A percentile compares a stretch with the other conserved stretches of the same genome.
Evolutionary conservation across 2,888 invertebrate genomes (phyloP).

Genomic region (Tromatobia lineatoria): DNA sequence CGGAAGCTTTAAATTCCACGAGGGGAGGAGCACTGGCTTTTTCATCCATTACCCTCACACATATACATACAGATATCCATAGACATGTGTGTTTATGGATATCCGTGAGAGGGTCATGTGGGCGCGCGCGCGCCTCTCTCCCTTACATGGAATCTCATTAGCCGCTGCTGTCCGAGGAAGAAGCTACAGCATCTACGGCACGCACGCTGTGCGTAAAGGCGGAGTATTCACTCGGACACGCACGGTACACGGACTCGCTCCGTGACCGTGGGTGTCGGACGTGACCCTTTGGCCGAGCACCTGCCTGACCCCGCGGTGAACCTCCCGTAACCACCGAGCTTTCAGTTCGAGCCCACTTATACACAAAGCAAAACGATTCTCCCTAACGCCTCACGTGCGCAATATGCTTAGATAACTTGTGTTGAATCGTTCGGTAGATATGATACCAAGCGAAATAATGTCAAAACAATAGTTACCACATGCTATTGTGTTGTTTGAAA

Average conservation of each 20-base stretch:
- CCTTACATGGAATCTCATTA: slow-evolving; percentile 77
- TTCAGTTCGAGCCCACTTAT: slow-evolving; percentile 4
- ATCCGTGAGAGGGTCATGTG: slow-evolving; percentile 63
- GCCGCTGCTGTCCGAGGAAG: slow-evolving; percentile 62
- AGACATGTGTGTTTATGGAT: neutral
- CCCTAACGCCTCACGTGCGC: slow-evolving; percentile 75
- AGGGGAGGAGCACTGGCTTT: slow-evolving; percentile 23
- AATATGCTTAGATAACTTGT: slow-evolving; percentile 76
- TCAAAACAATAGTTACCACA: neutral
- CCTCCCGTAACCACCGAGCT: slow-evolving; percentile 69
- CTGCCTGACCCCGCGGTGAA: slow-evolving; percentile 82
- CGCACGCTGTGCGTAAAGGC: slow-evolving; percentile 58
- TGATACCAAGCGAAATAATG: neutral
- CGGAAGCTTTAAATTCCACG: slow-evolving; percentile 47
- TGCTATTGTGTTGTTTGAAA: neutral
- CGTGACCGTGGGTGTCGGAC: slow-evolving; percentile 75
- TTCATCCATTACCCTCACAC: neutral
- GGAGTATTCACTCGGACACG: slow-evolving; percentile 65
- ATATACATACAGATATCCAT: neutral
- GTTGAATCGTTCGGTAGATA: slow-evolving; percentile 64
- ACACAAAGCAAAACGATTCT: slow-evolving; percentile 44
- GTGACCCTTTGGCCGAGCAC: slow-evolving; percentile 80
- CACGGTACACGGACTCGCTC: slow-evolving; percentile 57
- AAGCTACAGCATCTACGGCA: slow-evolving; percentile 40
- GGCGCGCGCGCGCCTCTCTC: slow-evolving; percentile 67